Percentiles rank a stretch among this genome's conserved stretches.
Conservation (phyloP, 1,140 invertebrate species). For the Zophobas atratus region DNA sequence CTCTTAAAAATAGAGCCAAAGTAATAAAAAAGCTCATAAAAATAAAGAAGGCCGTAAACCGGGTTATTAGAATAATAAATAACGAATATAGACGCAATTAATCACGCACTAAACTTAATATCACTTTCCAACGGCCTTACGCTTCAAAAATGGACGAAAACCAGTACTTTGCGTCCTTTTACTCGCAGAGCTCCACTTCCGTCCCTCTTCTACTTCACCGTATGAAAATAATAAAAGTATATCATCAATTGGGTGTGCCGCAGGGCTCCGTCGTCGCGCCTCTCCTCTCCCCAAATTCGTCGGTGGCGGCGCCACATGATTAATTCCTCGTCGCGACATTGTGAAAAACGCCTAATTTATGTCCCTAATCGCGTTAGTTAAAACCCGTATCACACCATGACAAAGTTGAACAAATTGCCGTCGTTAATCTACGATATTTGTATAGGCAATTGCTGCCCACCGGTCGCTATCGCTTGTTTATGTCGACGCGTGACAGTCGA, state of each 20-base stretch:
- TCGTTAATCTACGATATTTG: constrained; percentile 6
- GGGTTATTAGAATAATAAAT: constrained; percentile 31
- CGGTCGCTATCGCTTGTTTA: constrained; percentile 8
- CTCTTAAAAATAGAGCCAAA: background rate
- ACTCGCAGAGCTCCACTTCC: too few species aligned
- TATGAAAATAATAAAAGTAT: too few species aligned
- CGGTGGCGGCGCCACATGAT: too few species aligned
- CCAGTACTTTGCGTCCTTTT: too few species aligned
- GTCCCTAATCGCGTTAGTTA: background rate
- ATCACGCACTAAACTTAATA: constrained; percentile 20
- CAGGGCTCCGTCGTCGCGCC: too few species aligned
- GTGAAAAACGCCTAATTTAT: background rate
- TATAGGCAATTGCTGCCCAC: background rate
- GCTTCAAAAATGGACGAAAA: background rate
- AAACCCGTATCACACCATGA: background rate
- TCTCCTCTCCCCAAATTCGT: too few species aligned
- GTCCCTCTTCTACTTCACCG: too few species aligned
- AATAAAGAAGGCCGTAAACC: constrained; percentile 20
- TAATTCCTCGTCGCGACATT: background rate
- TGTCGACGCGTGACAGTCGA: background rate
- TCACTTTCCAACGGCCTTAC: constrained; percentile 14
- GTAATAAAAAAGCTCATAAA: constrained; percentile 20
- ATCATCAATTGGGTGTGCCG: too few species aligned
- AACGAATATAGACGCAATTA: constrained; percentile 6
- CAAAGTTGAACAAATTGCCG: background rate